These are phyloP conservation scores for Lochmaea crataegi DNA, from an alignment of 2,888 invertebrate genomes.

Conservation along the genomic window DNA sequence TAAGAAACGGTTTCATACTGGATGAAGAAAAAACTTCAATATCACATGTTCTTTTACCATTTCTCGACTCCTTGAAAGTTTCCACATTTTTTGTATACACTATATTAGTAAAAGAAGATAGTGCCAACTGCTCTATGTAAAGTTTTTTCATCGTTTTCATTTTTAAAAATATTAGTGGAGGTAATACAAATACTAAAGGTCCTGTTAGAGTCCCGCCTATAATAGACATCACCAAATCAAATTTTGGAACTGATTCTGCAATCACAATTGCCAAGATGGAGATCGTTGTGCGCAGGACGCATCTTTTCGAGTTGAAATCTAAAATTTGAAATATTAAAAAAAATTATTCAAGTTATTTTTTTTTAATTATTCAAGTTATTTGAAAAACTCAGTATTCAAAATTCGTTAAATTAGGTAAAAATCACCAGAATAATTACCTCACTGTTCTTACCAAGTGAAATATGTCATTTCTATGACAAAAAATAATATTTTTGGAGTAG, in stretches of 20 bases:
- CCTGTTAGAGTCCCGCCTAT: conserved; percentile 88
- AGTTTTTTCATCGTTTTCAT: conserved; percentile 69
- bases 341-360: too few relatives aligned
- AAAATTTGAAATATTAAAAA: conserved; percentile 53
- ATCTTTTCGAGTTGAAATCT: conserved; percentile 83
- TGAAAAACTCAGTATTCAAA: too few relatives aligned
- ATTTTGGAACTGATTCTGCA: conserved; percentile 85
- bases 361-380: too few relatives aligned
- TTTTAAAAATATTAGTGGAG: conserved; percentile 83
- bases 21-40: not conserved
- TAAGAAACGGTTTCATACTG: conserved; percentile 30
- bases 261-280: conserved; percentile 79
- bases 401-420: too few relatives aligned
- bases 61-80: conserved; percentile 17
- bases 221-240: conserved; percentile 87
- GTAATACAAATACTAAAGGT: conserved; percentile 85
- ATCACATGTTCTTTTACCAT: conserved; percentile 41
- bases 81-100: conserved; percentile 29
- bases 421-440: too few relatives aligned
- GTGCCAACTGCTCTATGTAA: conserved; percentile 51
- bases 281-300: conserved; percentile 76
- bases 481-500: too few relatives aligned
- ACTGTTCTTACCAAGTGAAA: too few relatives aligned
- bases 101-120: conserved; percentile 50
- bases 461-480: too few relatives aligned